Conservation (phyloP, 2,888 invertebrate genomes). For the Gonocerus acuteangulatus region DNA sequence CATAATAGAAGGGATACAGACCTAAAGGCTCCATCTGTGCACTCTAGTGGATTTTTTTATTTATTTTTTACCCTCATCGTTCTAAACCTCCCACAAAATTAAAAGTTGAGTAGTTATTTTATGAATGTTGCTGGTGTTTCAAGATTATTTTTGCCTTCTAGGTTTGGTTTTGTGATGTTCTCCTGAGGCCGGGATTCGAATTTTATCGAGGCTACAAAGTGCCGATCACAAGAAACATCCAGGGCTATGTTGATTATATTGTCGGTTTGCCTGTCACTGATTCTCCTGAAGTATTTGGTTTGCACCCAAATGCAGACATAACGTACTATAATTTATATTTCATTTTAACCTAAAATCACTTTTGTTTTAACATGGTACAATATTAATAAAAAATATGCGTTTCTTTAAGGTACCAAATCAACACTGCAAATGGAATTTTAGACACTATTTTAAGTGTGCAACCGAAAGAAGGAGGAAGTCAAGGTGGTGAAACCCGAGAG, state of each 20-base stretch:
- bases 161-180: slow-evolving; percentile 89
- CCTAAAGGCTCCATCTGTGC: too few species aligned
- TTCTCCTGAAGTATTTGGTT: slow-evolving; percentile 92
- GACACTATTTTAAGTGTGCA: slow-evolving; percentile 94
- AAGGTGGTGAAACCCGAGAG: slow-evolving; percentile 88
- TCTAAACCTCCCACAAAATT: too few species aligned
- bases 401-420: slow-evolving; percentile 63
- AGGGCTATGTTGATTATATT: slow-evolving; percentile 75
- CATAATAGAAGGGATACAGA: too few species aligned
- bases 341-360: too few species aligned
- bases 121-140: too few species aligned
- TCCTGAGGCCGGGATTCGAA: slow-evolving; percentile 80
- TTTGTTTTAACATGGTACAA: too few species aligned
- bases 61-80: too few species aligned
- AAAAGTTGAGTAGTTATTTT: too few species aligned
- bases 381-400: too few species aligned
- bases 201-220: slow-evolving; percentile 91
- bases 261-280: slow-evolving; percentile 76
- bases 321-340: slow-evolving; percentile 51
- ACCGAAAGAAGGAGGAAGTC: slow-evolving; percentile 87
- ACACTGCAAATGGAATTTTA: slow-evolving; percentile 86
- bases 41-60: too few species aligned
- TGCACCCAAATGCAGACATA: slow-evolving; percentile 92
- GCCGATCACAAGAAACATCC: slow-evolving; percentile 65
- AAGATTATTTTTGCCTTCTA: slow-evolving; percentile 29